phyloP scores from a whole-genome alignment of 2,888 invertebrate species.

The Physocephala rufipes region DNA sequence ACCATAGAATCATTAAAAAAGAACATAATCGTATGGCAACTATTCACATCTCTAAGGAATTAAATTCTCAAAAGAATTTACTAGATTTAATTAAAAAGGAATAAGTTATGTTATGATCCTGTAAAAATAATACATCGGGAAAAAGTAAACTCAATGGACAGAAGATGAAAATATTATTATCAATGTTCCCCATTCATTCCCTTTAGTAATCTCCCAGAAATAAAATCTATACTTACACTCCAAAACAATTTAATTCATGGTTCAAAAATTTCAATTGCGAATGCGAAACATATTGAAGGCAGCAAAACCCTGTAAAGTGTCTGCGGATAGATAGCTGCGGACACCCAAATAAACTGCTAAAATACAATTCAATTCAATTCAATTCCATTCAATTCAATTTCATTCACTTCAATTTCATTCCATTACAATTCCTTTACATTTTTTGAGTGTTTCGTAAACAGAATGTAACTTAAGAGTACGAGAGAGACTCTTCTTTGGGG shows the following conservation, averaged over 20 bases:
- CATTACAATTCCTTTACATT: background rate
- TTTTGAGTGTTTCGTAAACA: slow-evolving; percentile 13
- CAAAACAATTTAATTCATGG: no score
- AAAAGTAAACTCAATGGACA: background rate
- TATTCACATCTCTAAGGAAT: no score
- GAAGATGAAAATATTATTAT: background rate
- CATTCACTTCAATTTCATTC: background rate
- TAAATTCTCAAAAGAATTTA: no score
- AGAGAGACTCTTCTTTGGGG: slow-evolving; percentile 22
- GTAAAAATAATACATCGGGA: background rate
- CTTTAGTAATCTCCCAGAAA: no score
- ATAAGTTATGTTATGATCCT: background rate
- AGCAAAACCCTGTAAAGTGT: background rate
- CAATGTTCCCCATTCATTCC: no score
- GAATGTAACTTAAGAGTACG: no score
- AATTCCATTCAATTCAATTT: background rate
- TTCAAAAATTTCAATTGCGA: no score
- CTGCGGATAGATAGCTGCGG: background rate
- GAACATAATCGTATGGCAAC: no score
- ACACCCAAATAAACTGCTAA: background rate
- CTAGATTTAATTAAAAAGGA: no score
- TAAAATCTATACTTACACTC: no score
- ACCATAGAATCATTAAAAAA: no score
- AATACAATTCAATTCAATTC: slow-evolving; percentile 7
- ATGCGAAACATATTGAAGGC: background rate